Conservation (phyloP, 2,113 vertebrate species). For the Tragelaphus scriptus region DNA sequence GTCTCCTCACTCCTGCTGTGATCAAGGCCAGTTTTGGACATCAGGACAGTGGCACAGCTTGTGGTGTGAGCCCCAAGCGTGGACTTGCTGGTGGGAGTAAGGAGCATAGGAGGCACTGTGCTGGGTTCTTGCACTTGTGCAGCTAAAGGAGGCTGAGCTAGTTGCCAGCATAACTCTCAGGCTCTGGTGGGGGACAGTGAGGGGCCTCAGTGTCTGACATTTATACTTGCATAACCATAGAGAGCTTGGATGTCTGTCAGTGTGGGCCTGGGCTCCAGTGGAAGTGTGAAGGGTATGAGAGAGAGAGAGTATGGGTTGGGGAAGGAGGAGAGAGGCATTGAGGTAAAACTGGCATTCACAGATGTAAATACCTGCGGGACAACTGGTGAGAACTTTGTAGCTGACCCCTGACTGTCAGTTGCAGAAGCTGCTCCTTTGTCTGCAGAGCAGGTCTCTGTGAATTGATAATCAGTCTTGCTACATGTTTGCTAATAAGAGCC, state of each 20-base stretch:
- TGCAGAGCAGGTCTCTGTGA: background rate
- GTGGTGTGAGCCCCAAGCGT: accelerated
- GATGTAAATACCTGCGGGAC: background rate
- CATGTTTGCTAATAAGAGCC: background rate
- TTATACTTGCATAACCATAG: background rate
- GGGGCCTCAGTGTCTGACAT: background rate
- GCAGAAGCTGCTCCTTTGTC: background rate
- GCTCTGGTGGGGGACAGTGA: background rate
- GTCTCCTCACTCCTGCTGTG: background rate
- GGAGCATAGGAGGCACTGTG: background rate
- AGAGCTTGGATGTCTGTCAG: background rate
- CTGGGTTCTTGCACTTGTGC: background rate
- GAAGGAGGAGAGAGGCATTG: background rate
- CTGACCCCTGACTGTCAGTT: background rate
- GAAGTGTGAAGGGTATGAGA: background rate
- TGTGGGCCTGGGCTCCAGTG: background rate
- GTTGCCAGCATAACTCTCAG: background rate
- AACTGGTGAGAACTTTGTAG: background rate
- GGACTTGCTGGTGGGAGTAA: background rate
- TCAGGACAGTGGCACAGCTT: background rate
- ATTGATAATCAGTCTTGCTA: no score
- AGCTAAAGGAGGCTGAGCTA: background rate
- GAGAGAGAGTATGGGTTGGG: background rate
- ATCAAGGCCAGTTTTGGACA: background rate
- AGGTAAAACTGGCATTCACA: background rate